A percentile compares a stretch with the other conserved stretches of the same genome.
phyloP scores from a whole-genome alignment of 2,797 vertebrate species.

The Lithobates sylvaticus region DNA sequence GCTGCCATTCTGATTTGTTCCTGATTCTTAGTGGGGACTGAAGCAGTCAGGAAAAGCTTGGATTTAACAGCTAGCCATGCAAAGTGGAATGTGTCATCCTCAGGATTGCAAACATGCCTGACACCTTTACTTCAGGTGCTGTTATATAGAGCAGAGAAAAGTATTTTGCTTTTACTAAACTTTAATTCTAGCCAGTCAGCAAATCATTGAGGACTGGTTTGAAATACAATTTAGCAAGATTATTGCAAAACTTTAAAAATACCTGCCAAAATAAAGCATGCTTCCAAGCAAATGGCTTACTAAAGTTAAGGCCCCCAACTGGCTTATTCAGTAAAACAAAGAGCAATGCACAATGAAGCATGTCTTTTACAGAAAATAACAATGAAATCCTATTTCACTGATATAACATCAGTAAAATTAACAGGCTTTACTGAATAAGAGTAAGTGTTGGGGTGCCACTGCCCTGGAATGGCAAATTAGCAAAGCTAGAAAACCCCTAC shows the following conservation, averaged over 20 bases:
- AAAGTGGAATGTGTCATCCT: too few species aligned
- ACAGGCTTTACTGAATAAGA: not conserved
- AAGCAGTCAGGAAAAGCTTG: not conserved
- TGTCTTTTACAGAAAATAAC: not conserved
- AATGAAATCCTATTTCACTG: too few species aligned
- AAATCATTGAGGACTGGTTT: constrained; percentile 30
- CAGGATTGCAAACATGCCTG: not conserved
- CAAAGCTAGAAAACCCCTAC: not conserved
- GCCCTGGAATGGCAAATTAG: not conserved
- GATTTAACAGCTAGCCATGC: not conserved
- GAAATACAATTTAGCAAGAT: not conserved
- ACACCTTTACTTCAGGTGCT: too few species aligned
- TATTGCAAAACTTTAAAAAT: constrained; percentile 10
- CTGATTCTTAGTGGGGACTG: not conserved
- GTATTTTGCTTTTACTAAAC: too few species aligned
- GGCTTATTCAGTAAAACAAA: not conserved
- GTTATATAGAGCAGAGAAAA: too few species aligned
- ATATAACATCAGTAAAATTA: too few species aligned
- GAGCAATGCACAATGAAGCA: not conserved
- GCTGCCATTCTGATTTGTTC: too few species aligned
- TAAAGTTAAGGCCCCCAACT: not conserved
- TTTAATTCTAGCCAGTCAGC: not conserved
- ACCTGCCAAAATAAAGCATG: constrained; percentile 8
- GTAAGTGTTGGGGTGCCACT: not conserved
- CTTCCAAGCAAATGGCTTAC: not conserved